These are phyloP conservation scores for Caenorhabditis virilis DNA, from an alignment of 2,888 invertebrate species.

Conservation along the genomic window DNA sequence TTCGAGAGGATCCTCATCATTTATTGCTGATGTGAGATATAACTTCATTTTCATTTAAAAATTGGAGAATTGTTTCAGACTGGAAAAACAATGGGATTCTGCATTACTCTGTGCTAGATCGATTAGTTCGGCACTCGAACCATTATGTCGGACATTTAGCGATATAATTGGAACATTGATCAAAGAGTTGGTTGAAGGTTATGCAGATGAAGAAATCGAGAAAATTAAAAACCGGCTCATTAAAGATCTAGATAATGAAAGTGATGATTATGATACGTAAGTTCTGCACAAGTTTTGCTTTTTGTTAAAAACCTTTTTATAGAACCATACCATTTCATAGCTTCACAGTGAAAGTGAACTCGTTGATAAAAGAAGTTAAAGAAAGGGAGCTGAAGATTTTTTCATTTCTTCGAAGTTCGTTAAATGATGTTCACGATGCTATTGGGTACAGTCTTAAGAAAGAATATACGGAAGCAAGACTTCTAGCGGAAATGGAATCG, in stretches of 20 bases:
- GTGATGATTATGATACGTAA: slow-evolving; percentile 3
- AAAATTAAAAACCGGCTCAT: slow-evolving; percentile 18
- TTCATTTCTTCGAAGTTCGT: slow-evolving; percentile 29
- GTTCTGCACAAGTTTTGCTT: background rate
- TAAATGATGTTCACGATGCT: slow-evolving; percentile 32
- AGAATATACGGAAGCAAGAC: no score
- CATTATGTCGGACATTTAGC: slow-evolving; percentile 22
- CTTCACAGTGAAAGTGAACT: slow-evolving; percentile 21
- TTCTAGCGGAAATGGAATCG: background rate
- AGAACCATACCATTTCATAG: background rate
- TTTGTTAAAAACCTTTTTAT: background rate
- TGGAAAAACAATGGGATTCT: slow-evolving; percentile 38
- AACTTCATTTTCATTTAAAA: no score
- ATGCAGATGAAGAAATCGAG: slow-evolving; percentile 30
- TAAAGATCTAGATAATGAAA: slow-evolving; percentile 1
- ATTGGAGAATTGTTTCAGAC: slow-evolving; percentile 9
- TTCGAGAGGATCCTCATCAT: slow-evolving; percentile 19
- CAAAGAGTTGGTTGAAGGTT: slow-evolving; percentile 20
- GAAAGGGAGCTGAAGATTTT: slow-evolving; percentile 40
- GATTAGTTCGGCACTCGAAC: slow-evolving; percentile 26
- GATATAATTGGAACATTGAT: slow-evolving; percentile 22
- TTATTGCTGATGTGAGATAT: slow-evolving; percentile 10
- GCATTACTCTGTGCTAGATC: slow-evolving; percentile 34
- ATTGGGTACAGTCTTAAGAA: slow-evolving; percentile 8
- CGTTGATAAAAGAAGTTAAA: slow-evolving; percentile 23